Conservation (phyloP, 2,113 vertebrate genomes). For the Psammodynastes pulverulentus region DNA sequence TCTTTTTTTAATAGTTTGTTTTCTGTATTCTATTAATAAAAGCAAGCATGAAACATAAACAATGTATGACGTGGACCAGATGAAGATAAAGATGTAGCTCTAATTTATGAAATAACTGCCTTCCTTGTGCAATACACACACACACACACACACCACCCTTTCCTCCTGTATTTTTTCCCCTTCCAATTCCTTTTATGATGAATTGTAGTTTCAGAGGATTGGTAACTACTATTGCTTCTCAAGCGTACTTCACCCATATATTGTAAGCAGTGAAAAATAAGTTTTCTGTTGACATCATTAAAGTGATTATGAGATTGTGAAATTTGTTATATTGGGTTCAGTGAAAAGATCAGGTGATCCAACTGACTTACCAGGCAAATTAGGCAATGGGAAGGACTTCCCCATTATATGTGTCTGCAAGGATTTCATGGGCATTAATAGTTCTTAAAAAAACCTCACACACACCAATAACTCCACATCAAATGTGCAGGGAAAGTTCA, state of each 20-base stretch:
- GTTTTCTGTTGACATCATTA: background rate
- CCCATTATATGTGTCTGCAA: background rate
- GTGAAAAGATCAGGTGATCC: background rate
- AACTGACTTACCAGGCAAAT: background rate
- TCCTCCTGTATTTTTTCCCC: background rate
- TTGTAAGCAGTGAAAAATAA: background rate
- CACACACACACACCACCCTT: background rate
- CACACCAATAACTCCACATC: background rate
- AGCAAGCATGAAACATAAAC: background rate
- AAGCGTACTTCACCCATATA: background rate
- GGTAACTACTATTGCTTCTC: background rate
- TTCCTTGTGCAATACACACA: background rate
- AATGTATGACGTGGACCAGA: background rate
- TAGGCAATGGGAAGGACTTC: background rate
- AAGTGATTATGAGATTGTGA: background rate
- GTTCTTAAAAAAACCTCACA: background rate
- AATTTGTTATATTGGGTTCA: background rate
- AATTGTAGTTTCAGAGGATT: background rate
- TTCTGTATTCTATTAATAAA: background rate
- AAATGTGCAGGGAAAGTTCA: background rate
- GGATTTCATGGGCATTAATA: background rate
- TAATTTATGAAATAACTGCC: background rate
- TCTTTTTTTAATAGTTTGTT: background rate
- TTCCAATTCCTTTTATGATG: background rate
- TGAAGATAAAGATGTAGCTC: background rate